Conservation (phyloP, 2,113 vertebrate species). For the Opisthocomus hoazin region DNA sequence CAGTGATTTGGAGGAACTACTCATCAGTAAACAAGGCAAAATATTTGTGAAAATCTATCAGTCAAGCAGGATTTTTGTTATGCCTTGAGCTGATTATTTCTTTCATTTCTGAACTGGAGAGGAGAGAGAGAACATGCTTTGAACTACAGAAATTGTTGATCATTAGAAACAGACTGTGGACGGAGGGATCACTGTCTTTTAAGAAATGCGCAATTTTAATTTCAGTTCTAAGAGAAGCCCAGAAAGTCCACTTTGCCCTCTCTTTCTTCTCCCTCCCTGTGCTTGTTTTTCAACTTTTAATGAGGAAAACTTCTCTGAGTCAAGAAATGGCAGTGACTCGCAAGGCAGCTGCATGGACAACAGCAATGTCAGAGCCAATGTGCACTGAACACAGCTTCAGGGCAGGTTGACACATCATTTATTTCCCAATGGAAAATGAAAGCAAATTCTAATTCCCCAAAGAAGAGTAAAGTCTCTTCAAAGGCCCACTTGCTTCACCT, state of each 20-base stretch:
- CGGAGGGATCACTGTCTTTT: neutral
- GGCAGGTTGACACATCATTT: neutral
- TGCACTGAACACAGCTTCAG: neutral
- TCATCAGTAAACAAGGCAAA: neutral
- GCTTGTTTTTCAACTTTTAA: neutral
- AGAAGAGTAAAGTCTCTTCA: neutral
- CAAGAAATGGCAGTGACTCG: neutral
- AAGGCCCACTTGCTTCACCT: neutral
- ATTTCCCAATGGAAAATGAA: neutral
- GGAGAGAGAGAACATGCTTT: neutral
- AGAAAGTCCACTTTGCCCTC: neutral
- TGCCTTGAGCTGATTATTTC: neutral
- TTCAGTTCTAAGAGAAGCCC: neutral
- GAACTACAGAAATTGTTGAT: neutral
- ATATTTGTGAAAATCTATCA: neutral
- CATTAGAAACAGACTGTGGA: neutral
- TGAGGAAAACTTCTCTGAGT: neutral
- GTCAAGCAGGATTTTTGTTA: neutral
- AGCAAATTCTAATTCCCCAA: neutral
- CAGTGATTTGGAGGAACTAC: neutral
- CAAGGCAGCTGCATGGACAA: neutral
- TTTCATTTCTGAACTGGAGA: neutral
- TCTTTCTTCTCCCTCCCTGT: neutral
- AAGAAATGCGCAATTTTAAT: neutral
- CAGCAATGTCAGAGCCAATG: neutral